phyloP scores from a whole-genome alignment of 2,888 invertebrate genomes.

The Drosophila paranaensis region DNA sequence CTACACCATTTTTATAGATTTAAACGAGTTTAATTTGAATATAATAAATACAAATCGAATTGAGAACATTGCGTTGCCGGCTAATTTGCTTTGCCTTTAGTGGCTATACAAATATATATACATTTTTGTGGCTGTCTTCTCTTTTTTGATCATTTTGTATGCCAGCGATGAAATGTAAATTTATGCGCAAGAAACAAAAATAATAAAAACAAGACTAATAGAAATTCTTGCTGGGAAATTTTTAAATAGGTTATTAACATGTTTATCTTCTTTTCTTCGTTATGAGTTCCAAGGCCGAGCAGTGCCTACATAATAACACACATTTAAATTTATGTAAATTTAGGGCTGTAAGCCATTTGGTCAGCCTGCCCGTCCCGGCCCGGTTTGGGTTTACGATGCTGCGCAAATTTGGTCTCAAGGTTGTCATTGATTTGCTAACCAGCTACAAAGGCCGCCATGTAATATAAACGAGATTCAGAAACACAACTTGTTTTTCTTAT shows the following conservation, averaged over 20 bases:
- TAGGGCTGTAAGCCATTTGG: slow-evolving; percentile 51
- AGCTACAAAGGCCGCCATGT: slow-evolving; percentile 14
- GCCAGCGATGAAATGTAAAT: slow-evolving; percentile 35
- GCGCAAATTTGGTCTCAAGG: slow-evolving; percentile 51
- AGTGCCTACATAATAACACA: slow-evolving; percentile 71
- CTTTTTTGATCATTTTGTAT: slow-evolving; percentile 20
- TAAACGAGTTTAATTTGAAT: slow-evolving; percentile 80
- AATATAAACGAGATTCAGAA: slow-evolving; percentile 22
- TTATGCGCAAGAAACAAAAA: slow-evolving; percentile 52
- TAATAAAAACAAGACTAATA: slow-evolving; percentile 45
- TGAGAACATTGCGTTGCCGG: slow-evolving; percentile 69
- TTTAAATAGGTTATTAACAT: slow-evolving; percentile 79
- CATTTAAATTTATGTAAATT: slow-evolving; percentile 74
- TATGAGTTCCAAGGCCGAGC: slow-evolving; percentile 72
- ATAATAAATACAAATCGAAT: slow-evolving; percentile 75
- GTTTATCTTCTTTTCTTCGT: slow-evolving; percentile 74
- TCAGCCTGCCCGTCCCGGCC: slow-evolving; percentile 16
- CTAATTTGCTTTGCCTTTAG: slow-evolving; percentile 65
- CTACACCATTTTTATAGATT: slow-evolving; percentile 74
- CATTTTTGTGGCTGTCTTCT: slow-evolving; percentile 2
- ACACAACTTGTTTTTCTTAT: slow-evolving; percentile 9
- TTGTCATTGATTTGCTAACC: slow-evolving; percentile 47
- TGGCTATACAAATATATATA: slow-evolving; percentile 22
- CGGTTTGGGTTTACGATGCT: slow-evolving; percentile 17
- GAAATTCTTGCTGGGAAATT: slow-evolving; percentile 78